Evolutionary conservation across 2,888 invertebrate species (phyloP).

Genomic region (Chymomyza amoena): DNA sequence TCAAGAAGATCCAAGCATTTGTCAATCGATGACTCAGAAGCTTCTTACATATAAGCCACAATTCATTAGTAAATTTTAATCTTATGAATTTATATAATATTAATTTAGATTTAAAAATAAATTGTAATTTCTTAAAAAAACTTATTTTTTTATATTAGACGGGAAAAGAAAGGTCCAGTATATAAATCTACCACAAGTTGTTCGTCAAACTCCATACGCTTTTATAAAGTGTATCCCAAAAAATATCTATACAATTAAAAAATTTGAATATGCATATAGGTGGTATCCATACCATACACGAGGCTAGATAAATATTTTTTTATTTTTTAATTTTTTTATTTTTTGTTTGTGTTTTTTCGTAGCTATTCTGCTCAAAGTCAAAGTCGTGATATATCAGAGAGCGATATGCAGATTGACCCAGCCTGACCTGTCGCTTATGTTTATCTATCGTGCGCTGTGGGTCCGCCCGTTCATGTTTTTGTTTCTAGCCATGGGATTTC

Average conservation of each 20-base stretch:
- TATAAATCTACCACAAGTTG: too few relatives aligned
- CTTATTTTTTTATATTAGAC: too few relatives aligned
- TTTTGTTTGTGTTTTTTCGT: background rate
- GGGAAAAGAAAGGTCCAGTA: too few relatives aligned
- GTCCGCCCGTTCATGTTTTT: conserved; percentile 22
- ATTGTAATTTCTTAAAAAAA: too few relatives aligned
- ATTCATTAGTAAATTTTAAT: too few relatives aligned
- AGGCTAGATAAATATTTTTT: background rate
- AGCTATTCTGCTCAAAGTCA: conserved; percentile 30
- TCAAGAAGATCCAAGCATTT: too few relatives aligned
- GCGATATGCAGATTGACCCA: conserved; percentile 11
- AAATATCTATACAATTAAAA: background rate
- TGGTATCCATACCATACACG: background rate
- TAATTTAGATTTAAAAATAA: too few relatives aligned
- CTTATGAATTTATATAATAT: too few relatives aligned
- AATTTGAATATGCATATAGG: conserved; percentile 56
- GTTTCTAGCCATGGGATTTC: conserved; percentile 8
- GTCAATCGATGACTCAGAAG: too few relatives aligned
- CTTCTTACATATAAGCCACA: too few relatives aligned
- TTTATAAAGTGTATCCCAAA: too few relatives aligned
- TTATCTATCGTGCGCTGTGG: conserved; percentile 9
- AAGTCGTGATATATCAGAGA: conserved; percentile 56
- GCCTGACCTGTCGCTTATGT: conserved; percentile 43
- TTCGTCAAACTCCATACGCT: background rate
- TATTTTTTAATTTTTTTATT: background rate